A percentile compares a stretch with the other conserved stretches of the same genome.
Conservation (phyloP, 1,140 invertebrate species). For the Drosophila tristis region DNA sequence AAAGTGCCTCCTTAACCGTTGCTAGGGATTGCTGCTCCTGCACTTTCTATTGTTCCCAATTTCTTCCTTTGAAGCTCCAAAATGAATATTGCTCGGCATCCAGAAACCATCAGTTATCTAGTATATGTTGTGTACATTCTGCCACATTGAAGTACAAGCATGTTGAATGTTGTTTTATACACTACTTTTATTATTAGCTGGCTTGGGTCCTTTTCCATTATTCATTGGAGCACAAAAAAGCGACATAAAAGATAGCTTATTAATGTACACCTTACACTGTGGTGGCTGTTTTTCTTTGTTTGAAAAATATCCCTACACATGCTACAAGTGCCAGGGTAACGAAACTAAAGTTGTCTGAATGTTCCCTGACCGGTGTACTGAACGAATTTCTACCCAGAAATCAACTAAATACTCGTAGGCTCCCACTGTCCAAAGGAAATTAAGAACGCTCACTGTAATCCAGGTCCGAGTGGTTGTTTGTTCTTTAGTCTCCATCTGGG, state of each 20-base stretch:
- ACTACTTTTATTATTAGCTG: constrained; percentile 31
- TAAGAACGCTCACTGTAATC: background rate
- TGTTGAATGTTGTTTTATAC: background rate
- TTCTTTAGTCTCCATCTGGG: background rate
- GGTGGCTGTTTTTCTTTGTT: too few species aligned
- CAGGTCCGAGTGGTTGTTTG: background rate
- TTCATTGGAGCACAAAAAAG: background rate
- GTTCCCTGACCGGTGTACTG: too few species aligned
- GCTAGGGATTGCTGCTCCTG: constrained; percentile 34
- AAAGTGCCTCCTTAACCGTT: constrained; percentile 41
- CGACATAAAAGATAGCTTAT: constrained; percentile 9
- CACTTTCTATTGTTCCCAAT: constrained; percentile 44
- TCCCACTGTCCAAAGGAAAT: background rate
- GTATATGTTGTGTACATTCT: background rate
- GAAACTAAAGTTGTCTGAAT: too few species aligned
- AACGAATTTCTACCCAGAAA: too few species aligned
- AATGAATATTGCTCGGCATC: constrained; percentile 45
- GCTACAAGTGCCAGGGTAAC: too few species aligned
- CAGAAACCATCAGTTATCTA: constrained; percentile 44
- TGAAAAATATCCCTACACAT: too few species aligned
- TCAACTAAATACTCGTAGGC: too few species aligned
- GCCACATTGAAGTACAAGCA: constrained; percentile 4
- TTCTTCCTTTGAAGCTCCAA: constrained; percentile 35
- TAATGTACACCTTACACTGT: background rate
- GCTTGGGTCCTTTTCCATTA: constrained; percentile 10